Base-by-base conservation (phyloP, 2,888 invertebrate species). In the Drosophila cognata region DNA sequence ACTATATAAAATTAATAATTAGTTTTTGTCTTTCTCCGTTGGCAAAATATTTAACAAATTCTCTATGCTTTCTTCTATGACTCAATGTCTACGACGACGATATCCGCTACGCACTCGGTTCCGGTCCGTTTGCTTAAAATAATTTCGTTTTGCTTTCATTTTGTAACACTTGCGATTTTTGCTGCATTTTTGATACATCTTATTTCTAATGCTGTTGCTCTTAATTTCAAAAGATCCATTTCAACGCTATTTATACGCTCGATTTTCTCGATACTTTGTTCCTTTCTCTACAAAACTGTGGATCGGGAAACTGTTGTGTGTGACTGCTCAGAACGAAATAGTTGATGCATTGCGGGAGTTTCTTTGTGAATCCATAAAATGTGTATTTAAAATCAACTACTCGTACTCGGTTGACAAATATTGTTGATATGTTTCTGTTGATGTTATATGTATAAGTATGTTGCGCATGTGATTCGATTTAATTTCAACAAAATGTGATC, bases 391-490 rank as follows among this genome's bases (percentile, higher is more conserved):
- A 75, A 60, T 73, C 55, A 83, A 71, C 75, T 72, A 71, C 63
- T 61, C 71, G 67, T 76, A 78, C 33, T 77, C 79, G 74, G 70
- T 60, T 74, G 81, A 74, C 72, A 79, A 85, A 83, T 84, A 71
- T 65, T 74, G 67, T 74, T 86, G 86, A 86, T 86, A 86, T 90
- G 90, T 86, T 86, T 84, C 75, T 86, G 89, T 90, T 83, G 71
- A 72, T 77, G 81, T 78, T 64, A 67, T 82, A 66, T 64, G 31
- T 77, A 51, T 76, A 56, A 50, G 58, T 69, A 62, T 78, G 59
- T 84, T 62, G 65, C 66, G 67, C 67, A 57, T 68, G 69, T 77
- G 51, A 58, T 67, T 69, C 52, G 28, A 33, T 38, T 68, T 57
- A 33, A 35, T 56, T 59, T 53, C 57, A 77, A 77, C 58, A 59